Evolutionary conservation across 2,797 vertebrate genomes (phyloP).

Genomic region (Oreonectes daqikongensis): DNA sequence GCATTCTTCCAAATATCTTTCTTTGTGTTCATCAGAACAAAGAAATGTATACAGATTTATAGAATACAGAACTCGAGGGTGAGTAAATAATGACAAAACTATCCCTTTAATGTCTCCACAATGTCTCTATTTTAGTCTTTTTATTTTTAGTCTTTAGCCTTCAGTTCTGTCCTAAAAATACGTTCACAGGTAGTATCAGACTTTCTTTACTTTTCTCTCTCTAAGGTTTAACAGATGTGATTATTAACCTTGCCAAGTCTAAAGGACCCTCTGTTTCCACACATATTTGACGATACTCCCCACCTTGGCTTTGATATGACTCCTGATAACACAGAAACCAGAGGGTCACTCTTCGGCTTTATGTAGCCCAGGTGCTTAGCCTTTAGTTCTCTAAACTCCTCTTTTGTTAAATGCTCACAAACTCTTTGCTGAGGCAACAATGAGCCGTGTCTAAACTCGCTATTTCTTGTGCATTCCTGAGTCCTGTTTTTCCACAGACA

Average conservation of each 20-base stretch:
- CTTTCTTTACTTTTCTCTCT: constrained; percentile 2
- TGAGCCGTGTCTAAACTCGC: constrained; percentile 28
- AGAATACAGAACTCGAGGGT: too few relatives aligned
- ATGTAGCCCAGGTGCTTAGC: constrained; percentile 38
- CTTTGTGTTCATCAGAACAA: too few relatives aligned
- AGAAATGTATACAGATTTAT: too few relatives aligned
- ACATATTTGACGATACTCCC: constrained; percentile 15
- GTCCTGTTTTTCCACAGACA: background rate
- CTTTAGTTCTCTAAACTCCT: constrained; percentile 22
- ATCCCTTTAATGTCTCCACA: background rate
- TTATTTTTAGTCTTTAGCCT: background rate
- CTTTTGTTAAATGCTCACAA: constrained; percentile 46
- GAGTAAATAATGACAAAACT: too few relatives aligned
- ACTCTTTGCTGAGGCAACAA: constrained; percentile 51
- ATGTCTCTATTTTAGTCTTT: background rate
- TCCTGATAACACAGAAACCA: constrained; percentile 28
- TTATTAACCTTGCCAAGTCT: constrained; percentile 25
- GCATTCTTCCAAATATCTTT: too few relatives aligned
- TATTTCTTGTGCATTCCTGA: constrained; percentile 18
- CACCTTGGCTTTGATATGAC: constrained; percentile 8
- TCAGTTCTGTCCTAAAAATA: constrained; percentile 9
- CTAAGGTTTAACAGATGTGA: constrained; percentile 1
- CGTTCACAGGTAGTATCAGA: background rate
- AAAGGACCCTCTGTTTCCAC: constrained; percentile 12
- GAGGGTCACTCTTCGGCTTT: constrained; percentile 36